phyloP scores from a whole-genome alignment of 2,888 invertebrate species.

The Dexiosoma caninum region DNA sequence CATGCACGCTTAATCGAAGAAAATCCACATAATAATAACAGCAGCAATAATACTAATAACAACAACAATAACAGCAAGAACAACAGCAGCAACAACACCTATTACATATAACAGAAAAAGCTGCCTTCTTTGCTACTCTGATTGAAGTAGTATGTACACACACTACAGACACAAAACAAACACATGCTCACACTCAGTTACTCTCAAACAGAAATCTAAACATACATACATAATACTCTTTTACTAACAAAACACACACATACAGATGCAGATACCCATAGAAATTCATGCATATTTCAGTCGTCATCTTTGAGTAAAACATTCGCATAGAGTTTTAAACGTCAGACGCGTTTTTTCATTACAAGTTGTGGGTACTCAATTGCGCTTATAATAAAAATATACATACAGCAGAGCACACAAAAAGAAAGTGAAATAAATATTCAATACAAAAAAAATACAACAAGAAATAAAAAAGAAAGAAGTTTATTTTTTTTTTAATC shows the following conservation, averaged over 20 bases:
- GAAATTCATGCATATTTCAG: conserved; percentile 57
- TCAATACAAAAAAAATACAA: conserved; percentile 30
- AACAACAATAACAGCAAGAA: background rate
- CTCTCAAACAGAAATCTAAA: conserved; percentile 36
- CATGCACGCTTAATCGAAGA: background rate
- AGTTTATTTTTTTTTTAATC: conserved; percentile 48
- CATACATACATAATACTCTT: background rate
- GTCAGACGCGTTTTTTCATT: conserved; percentile 64
- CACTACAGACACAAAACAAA: conserved; percentile 25
- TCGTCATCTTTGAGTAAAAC: conserved; percentile 62
- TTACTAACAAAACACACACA: conserved; percentile 16
- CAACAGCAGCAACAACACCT: too few relatives aligned
- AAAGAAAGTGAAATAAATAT: conserved; percentile 58
- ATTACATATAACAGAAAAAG: conserved; percentile 37
- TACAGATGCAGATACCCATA: conserved; percentile 11
- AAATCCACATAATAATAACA: conserved; percentile 3
- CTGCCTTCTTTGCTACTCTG: conserved; percentile 53
- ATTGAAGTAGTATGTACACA: too few relatives aligned
- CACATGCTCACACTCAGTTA: background rate
- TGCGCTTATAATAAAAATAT: conserved; percentile 62
- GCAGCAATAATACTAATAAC: background rate
- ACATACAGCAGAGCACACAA: conserved; percentile 52
- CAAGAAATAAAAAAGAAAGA: conserved; percentile 40
- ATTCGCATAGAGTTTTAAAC: conserved; percentile 64
- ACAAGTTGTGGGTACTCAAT: conserved; percentile 64